phyloP scores from a whole-genome alignment of 2,113 vertebrate genomes.

The Bettongia penicillata region DNA sequence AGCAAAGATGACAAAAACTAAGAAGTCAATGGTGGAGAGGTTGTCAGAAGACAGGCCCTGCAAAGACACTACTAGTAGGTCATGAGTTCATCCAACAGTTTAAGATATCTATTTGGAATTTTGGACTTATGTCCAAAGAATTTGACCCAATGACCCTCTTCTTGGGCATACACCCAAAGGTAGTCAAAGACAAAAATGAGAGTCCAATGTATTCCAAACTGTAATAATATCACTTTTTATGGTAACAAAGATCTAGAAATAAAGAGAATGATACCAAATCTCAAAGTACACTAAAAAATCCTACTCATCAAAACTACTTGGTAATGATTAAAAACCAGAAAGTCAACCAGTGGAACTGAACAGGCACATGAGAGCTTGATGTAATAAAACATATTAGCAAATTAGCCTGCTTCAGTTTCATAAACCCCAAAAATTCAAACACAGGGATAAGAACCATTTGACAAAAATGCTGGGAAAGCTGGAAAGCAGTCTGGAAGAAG shows the following conservation, averaged over 20 bases:
- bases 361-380: neutral
- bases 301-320: neutral
- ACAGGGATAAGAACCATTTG: neutral
- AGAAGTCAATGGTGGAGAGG: neutral
- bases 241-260: neutral
- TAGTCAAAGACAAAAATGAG: neutral
- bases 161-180: neutral
- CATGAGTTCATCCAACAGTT: neutral
- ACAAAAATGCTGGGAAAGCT: neutral
- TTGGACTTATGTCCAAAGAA: neutral
- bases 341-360: neutral
- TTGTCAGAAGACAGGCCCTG: neutral
- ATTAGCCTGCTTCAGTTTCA: neutral
- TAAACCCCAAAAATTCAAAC: neutral
- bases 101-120: neutral
- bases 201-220: neutral
- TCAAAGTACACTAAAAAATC: neutral
- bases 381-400: neutral
- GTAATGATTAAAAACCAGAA: neutral
- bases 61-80: neutral
- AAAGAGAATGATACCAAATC: neutral
- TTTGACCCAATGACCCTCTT: neutral
- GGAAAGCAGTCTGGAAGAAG: neutral
- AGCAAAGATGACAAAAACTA: neutral
- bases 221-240: neutral